A percentile compares a stretch with the other conserved stretches of the same genome.
phyloP scores from a whole-genome alignment of 2,888 invertebrate species.

The Melanostoma mellinum region DNA sequence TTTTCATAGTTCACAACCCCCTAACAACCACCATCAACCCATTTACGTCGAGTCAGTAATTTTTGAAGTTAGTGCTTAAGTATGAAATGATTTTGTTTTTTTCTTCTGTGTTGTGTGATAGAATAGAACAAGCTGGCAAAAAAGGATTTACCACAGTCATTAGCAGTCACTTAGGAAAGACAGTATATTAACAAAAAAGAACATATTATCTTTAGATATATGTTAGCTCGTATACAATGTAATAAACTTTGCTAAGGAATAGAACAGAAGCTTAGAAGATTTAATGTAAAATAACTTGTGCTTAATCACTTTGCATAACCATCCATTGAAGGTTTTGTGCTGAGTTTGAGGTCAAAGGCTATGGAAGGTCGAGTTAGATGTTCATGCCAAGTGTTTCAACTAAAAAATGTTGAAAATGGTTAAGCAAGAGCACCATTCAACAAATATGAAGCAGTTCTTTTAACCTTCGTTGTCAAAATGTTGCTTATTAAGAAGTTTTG shows the following conservation, averaged over 20 bases:
- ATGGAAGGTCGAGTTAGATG: too few relatives aligned
- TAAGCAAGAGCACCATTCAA: too few relatives aligned
- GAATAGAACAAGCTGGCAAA: constrained; percentile 3
- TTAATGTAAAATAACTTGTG: constrained; percentile 17
- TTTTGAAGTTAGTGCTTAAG: constrained; percentile 55
- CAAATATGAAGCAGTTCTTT: too few relatives aligned
- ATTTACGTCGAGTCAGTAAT: constrained; percentile 54
- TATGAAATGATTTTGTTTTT: constrained; percentile 53
- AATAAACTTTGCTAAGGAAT: constrained; percentile 13
- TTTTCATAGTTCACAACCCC: neutral
- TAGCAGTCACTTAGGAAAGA: constrained; percentile 62
- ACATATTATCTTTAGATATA: constrained; percentile 5
- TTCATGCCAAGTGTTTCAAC: too few relatives aligned
- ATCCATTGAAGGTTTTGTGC: too few relatives aligned
- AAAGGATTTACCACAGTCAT: constrained; percentile 55
- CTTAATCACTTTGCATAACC: constrained; percentile 4
- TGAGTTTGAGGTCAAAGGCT: too few relatives aligned
- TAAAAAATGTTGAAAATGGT: too few relatives aligned
- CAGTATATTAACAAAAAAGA: neutral
- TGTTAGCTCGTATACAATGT: neutral
- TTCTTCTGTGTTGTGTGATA: neutral
- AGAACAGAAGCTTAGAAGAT: constrained; percentile 1
- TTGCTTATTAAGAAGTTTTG: too few relatives aligned
- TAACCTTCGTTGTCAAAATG: too few relatives aligned
- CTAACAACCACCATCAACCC: neutral